Base-by-base conservation (phyloP, 2,797 vertebrate species). In the Sebastes kiyomatsui region DNA sequence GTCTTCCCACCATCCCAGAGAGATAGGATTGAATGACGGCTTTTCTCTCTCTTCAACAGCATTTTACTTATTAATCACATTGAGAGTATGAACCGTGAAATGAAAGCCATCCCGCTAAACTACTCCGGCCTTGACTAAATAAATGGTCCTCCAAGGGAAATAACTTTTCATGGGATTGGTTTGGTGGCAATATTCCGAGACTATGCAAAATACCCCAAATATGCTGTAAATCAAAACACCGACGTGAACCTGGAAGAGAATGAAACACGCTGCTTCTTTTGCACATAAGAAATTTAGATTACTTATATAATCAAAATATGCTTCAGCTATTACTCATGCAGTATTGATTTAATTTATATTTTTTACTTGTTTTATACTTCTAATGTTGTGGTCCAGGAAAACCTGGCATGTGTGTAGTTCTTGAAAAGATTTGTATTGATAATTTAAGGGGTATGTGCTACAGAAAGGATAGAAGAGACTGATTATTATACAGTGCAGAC, bases 61-160 rank as follows among this genome's bases (percentile, higher is more conserved):
- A 80, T 95, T 96, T 95, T 94, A 93, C 92, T 93, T 96, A 95
- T 96, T 96, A 96, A 96, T 96, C 95, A 94, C 93, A 94, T 95
- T 94, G 93, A 93, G 92, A 87, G 92, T 94, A 90, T 95, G 94
- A 94, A 96, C 93, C 94, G 92, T 96, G 95, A 96, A 96, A 96
- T 96, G 93, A 96, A 95, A 95, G 92, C 88, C 91, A 94, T 94
- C 93, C 94, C 68, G 85, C 87, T 86, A 92, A 94, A 95, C 92
- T 93, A 90, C 90, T 90, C 87, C 62, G 83, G 90, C 91, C 92
- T 93, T 95, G 86, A 93, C 93, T 94, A 95, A 94, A 94, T 94
- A 94, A 93, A 95, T 94, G 90, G 88, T 92, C 83, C 85, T 93
- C 86, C 80, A 78, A 86, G 84, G 82, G 87, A 93, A 95, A 95